Percentiles rank a stretch among this genome's conserved stretches.
Conservation (phyloP, 1,140 invertebrate genomes). For the Drosophila burlai region DNA sequence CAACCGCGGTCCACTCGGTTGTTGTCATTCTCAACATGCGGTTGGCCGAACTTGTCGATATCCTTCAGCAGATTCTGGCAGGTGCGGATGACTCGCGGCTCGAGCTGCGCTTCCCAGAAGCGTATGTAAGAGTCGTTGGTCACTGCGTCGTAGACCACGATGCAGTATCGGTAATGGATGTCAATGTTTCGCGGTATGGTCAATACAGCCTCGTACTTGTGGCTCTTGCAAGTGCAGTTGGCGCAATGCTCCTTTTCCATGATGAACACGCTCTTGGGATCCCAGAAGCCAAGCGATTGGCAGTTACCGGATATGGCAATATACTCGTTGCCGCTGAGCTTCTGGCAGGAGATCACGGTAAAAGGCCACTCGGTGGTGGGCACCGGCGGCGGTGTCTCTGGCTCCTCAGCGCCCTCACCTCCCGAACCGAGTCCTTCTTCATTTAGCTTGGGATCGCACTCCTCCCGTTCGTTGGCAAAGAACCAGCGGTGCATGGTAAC, state of each 20-base stretch:
- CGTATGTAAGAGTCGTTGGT: slow-evolving; percentile 88
- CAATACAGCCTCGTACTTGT: slow-evolving; percentile 85
- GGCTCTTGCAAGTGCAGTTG: slow-evolving; percentile 2
- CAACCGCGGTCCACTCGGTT: slow-evolving; percentile 91
- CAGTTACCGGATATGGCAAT: slow-evolving; percentile 85
- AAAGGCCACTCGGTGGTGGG: slow-evolving; percentile 62
- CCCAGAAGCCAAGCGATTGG: slow-evolving; percentile 85
- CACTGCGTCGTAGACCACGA: slow-evolving; percentile 87
- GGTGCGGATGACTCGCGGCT: slow-evolving; percentile 87
- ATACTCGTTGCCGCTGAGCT: slow-evolving; percentile 76
- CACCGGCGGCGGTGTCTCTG: background rate
- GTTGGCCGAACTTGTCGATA: slow-evolving; percentile 88
- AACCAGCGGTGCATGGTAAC: slow-evolving; percentile 75
- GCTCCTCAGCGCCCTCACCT: background rate
- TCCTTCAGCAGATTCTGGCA: slow-evolving; percentile 68
- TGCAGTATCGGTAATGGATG: slow-evolving; percentile 92
- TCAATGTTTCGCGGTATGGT: slow-evolving; percentile 88
- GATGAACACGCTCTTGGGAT: slow-evolving; percentile 84
- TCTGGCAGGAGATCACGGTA: slow-evolving; percentile 25
- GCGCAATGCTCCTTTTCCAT: slow-evolving; percentile 74
- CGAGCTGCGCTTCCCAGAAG: slow-evolving; percentile 92
- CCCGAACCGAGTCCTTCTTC: background rate
- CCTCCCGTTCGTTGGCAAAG: slow-evolving; percentile 66
- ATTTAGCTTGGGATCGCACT: slow-evolving; percentile 24
- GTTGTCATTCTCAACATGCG: slow-evolving; percentile 85